Base-by-base conservation (phyloP, 2,113 vertebrate genomes). In the Corydoras sp. region DNA sequence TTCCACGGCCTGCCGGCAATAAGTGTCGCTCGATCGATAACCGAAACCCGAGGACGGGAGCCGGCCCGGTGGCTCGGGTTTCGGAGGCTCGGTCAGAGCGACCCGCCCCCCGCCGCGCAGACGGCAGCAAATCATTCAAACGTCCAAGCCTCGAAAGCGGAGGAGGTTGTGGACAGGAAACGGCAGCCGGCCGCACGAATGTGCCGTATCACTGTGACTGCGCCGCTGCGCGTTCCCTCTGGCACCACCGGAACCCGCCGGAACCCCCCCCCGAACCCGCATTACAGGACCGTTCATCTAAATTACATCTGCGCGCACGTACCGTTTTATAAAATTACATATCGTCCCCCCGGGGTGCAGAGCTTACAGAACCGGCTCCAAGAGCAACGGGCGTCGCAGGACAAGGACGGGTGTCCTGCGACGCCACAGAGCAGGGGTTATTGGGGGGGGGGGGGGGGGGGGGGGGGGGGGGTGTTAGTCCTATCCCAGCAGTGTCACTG, bases 11-110 rank as follows among this genome's bases (percentile, higher is more conserved):
- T 77, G 77, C 81, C 86, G 86, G 85, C 88, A 89, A 90, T 88
- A 91, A 88, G 90, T 88, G 87, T 84, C 87, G 87, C 77, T 86
- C 92, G 89, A 93, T 93, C 92, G 92, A 94, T 94, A 92, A 94
- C 90, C 92, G 87, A 94, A 90, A 88, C 87, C 88, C 88, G 89
- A 86, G 89, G 91, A 89, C 88, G 89, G 89, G 89, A 87, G 88
- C 84, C 86, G 83, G 84, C 73, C 83, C 77, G 74, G 79, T 82
- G 78, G 87, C 88, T 92, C 81, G 67, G 74, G 87, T 86, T 93
- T 92, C 90, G 51, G 67, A 24, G 18, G 18, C 18, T 80, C 81
- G 82, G 60, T 76, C 86, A 82, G 18, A 24, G 18, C 18, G 18
- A 24, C 18, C 18, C 18, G 18, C 18, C 18, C 18, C 2, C 18